Evolutionary conservation across 2,113 vertebrate genomes (phyloP), one percentile per base, ranked within the genome.

Genomic region (Apteryx mantelli): DNA sequence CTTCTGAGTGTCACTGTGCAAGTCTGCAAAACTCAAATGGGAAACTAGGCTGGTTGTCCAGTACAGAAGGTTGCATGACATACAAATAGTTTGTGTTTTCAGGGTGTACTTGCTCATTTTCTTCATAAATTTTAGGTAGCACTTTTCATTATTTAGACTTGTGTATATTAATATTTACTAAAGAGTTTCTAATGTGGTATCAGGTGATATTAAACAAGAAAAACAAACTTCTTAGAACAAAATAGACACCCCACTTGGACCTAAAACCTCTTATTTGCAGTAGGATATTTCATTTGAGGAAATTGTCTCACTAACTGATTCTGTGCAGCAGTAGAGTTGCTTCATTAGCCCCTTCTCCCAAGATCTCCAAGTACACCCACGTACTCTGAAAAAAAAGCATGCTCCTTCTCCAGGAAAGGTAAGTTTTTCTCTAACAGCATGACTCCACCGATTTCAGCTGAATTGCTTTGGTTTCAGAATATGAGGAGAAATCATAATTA

Each of bases 211-310:
- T 71, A 58, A 11, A 79, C 4, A 75, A 74, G 11, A 86, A 70
- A 75, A 71, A 36, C 15, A 75, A 71, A 34, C 13, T 60, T 48
- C 14, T 18, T 26, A 36, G 75, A 82, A 42, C 25, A 3, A 28
- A 61, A 11, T 32, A 55, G 14, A 58, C 70, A 8, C 1, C 15
- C n/a, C 5, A 32, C 5, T 73, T 82, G 5, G 19, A 55, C 25
- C 5, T 40, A 46, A 85, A 93, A 3, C 0, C 0, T 4, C 4
- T 40, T 73, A 13, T 32, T 86, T 22, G 3, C 17, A 38, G 22
- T 42, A 82, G 2, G 4, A 17, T 63, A 40, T 60, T 87, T 60
- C 70, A 50, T 6, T 7, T 68, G 17, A 18, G 4, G 36, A 79
- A 17, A 50, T 56, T 69, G 34, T 53, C 12, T 82, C 2, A 79